Conservation (phyloP, 2,113 vertebrate genomes). For the Sturnira hondurensis region DNA sequence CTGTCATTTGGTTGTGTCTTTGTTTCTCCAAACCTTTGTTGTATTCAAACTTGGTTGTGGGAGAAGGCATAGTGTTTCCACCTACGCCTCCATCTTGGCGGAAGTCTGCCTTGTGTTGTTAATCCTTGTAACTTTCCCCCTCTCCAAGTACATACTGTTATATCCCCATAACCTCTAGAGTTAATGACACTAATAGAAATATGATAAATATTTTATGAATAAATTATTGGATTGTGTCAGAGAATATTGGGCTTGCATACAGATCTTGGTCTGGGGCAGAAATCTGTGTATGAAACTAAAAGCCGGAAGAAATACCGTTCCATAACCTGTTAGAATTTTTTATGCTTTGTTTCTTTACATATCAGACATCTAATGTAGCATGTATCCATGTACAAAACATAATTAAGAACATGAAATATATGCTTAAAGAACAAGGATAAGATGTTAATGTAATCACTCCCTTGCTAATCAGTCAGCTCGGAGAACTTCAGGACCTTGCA, state of each 20-base stretch:
- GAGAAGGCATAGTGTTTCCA: no score
- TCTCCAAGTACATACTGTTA: background rate
- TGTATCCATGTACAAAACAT: background rate
- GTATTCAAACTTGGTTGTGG: no score
- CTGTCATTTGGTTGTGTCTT: no score
- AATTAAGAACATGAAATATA: background rate
- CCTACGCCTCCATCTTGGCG: no score
- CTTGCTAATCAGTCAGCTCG: background rate
- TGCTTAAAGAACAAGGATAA: background rate
- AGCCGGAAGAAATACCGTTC: background rate
- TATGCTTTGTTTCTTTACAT: background rate
- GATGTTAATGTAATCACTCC: background rate
- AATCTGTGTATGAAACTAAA: background rate
- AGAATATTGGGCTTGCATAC: background rate
- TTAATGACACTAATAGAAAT: background rate
- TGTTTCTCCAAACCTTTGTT: no score
- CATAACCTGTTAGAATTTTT: background rate
- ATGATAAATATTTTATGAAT: constrained; percentile 17
- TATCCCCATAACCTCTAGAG: background rate
- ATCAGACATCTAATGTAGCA: background rate
- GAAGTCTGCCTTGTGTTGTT: background rate
- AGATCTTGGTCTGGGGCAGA: background rate
- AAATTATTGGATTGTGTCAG: background rate
- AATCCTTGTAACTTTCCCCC: background rate
- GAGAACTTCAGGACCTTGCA: background rate